Conservation (phyloP, 2,113 vertebrate species). For the Tylochromis polylepis region DNA sequence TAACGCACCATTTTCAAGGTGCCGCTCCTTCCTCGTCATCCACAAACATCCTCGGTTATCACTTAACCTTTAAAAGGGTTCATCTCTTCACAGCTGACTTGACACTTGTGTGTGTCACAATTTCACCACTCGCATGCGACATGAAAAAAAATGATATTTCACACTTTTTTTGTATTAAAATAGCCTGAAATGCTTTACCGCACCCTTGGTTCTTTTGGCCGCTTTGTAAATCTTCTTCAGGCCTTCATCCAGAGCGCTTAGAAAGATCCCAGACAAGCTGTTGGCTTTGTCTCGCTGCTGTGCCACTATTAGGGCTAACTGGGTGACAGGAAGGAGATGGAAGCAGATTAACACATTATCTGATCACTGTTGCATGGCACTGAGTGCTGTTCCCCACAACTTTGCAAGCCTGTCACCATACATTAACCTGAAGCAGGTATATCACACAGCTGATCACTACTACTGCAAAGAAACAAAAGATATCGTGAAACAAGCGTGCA, state of each 20-base stretch:
- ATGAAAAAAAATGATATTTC: neutral
- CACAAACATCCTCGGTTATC: neutral
- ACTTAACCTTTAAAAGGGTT: neutral
- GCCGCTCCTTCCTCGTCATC: neutral
- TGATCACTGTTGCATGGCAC: neutral
- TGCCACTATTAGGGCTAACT: slow-evolving; percentile 87
- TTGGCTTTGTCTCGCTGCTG: slow-evolving; percentile 83
- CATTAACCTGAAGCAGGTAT: neutral
- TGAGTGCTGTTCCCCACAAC: neutral
- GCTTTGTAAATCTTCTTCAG: slow-evolving; percentile 82
- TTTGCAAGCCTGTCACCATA: neutral
- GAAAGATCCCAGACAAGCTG: slow-evolving; percentile 83
- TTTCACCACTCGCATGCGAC: neutral
- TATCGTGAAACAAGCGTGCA: neutral
- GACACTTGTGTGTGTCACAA: neutral
- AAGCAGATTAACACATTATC: neutral
- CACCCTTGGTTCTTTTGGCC: slow-evolving; percentile 83
- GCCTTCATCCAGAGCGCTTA: slow-evolving; percentile 83
- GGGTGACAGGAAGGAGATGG: slow-evolving; percentile 13
- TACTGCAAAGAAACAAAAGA: neutral
- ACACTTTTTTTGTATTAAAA: neutral
- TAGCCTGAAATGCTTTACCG: neutral
- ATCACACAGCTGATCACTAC: neutral
- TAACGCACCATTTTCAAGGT: neutral
- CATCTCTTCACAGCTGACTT: neutral